Percentiles rank a stretch among this genome's conserved stretches.
Conservation (phyloP, 2,797 vertebrate genomes). For the Oreochromis mossambicus region DNA sequence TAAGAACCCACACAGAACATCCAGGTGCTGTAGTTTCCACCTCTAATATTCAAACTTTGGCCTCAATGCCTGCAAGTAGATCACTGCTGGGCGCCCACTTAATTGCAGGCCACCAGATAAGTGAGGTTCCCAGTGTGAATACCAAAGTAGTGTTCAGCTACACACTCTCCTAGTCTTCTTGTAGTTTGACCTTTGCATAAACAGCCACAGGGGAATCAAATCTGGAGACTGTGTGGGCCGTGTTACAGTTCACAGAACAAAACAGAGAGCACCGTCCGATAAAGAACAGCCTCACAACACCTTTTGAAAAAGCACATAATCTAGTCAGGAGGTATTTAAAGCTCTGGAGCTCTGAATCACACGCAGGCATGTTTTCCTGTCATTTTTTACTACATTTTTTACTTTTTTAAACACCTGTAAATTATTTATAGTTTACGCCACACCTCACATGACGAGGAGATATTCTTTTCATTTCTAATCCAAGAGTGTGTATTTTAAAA, state of each 20-base stretch:
- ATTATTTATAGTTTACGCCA: neutral
- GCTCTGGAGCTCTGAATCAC: neutral
- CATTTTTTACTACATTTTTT: neutral
- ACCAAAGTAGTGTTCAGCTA: neutral
- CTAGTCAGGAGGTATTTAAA: neutral
- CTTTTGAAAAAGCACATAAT: neutral
- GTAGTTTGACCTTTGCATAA: neutral
- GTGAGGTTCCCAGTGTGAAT: neutral
- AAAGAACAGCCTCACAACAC: neutral
- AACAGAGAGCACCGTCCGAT: neutral
- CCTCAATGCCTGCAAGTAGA: neutral
- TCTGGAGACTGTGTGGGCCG: neutral
- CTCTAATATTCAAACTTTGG: neutral
- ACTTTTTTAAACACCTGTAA: neutral
- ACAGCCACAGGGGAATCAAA: neutral
- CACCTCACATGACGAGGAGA: neutral
- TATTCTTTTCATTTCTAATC: neutral
- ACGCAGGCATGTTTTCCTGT: accelerated
- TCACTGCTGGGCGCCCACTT: accelerated
- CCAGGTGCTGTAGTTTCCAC: neutral
- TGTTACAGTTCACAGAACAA: neutral
- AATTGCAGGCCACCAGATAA: neutral
- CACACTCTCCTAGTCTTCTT: neutral
- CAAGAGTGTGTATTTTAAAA: neutral
- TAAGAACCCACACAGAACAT: neutral